A percentile compares a stretch with the other conserved stretches of the same genome.
Conservation (phyloP, 2,113 vertebrate species). For the Antechinus flavipes region DNA sequence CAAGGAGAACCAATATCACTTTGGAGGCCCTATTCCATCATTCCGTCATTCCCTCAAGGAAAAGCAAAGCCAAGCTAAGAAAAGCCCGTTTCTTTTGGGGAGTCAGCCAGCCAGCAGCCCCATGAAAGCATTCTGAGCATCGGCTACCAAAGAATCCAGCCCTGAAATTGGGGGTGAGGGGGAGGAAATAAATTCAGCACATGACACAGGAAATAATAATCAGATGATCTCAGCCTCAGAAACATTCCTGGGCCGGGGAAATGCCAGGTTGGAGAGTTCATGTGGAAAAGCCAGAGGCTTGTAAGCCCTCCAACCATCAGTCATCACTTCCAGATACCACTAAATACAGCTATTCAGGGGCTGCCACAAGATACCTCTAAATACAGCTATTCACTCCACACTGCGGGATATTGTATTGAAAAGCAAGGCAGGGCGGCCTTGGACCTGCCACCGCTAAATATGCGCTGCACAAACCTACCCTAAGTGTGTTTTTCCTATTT, state of each 20-base stretch:
- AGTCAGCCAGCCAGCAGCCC: constrained; percentile 54
- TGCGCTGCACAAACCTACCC: constrained; percentile 77
- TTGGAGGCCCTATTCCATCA: not conserved
- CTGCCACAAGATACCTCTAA: constrained; percentile 76
- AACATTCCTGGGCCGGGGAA: constrained; percentile 79
- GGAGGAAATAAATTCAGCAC: constrained; percentile 78
- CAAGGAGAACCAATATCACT: not conserved
- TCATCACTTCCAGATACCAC: constrained; percentile 81
- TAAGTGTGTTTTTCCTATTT: constrained; percentile 84
- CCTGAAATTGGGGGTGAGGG: constrained; percentile 56
- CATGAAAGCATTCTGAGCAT: constrained; percentile 53
- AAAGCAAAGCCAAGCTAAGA: constrained; percentile 49
- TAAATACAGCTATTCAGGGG: constrained; percentile 1
- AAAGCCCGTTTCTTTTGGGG: constrained; percentile 51
- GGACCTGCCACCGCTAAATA: constrained; percentile 78
- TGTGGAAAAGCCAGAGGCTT: constrained; percentile 84
- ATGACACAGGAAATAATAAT: constrained; percentile 84
- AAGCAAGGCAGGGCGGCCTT: constrained; percentile 77
- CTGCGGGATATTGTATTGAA: constrained; percentile 83
- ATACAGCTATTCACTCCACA: constrained; percentile 82
- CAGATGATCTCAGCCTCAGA: constrained; percentile 82
- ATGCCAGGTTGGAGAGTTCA: constrained; percentile 84
- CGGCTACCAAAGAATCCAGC: constrained; percentile 69
- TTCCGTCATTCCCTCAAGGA: not conserved
- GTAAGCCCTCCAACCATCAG: constrained; percentile 82